Evolutionary conservation across 2,797 vertebrate genomes (phyloP), one percentile per base, ranked within the genome.

Genomic region (Parotocinclus haroldoi): DNA sequence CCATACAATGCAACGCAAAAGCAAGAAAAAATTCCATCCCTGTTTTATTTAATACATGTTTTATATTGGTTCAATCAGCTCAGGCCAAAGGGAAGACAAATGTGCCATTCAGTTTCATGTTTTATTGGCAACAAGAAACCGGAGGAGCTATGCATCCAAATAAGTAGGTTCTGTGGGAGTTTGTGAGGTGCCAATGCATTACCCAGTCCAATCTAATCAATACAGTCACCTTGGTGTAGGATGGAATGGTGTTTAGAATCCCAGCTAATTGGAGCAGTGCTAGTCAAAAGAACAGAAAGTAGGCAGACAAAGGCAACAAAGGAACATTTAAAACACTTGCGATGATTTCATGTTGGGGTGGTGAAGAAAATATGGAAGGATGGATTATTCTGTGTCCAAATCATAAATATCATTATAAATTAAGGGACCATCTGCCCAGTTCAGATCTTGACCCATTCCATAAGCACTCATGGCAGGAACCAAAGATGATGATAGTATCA

Each of bases 211-310:
- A 58, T 18, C 53, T 62, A 59, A 77, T 74, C 53, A 39, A 71
- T 74, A 38, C 18, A 61, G 52, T 73, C 19, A 51, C 52, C 65
- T 77, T 69, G 53, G 54, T 52, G 48, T 52, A 52, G 42, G 37
- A 27, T 36, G 38, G 51, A 46, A 52, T 27, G 48, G 36, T 10
- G 45, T 37, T 18, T 63, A 48, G 55, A 51, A 66, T 58, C 9
- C 38, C 36, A 66, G 58, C 51, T 37, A 51, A 11, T 53, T 59
- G 42, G 67, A 38, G 63, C 39, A 50, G 54, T 63, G 51, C 58
- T 59, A 61, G 40, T 52, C 19, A 51, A 45, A n/a, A 38, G 36
- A 71, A 48, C n/a, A 10, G 42, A 56, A 48, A 63, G 14, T 16
- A 58, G 11, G 36, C 51, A 71, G 49, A 54, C 51, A 54, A 74